Evolutionary conservation across 2,113 vertebrate genomes (phyloP), one percentile per base, ranked within the genome.

Genomic region (Gadus macrocephalus): DNA sequence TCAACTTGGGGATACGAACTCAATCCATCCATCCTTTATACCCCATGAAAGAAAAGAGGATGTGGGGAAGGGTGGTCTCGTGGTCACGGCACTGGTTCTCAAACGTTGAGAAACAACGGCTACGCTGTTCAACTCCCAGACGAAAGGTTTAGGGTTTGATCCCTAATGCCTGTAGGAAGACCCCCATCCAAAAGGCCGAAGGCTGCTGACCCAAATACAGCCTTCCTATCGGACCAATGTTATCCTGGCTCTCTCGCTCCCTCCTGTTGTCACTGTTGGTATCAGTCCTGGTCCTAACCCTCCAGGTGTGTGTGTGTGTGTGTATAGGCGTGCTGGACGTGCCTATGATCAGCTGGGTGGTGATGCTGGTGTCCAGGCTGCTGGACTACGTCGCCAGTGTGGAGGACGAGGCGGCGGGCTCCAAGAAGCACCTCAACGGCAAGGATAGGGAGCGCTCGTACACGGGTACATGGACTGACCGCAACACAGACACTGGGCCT

Each of bases 311-410:
- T 73, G 15, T 75, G 53, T 78, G 75, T 68, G 60, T 77, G 42
- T 49, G 20, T 53, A 4, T 67, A 96, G 97, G 97, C 25, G 95
- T 99, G 73, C 77, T 98, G 82, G 97, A 99, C 79, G 98, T 99
- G 82, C 97, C 97, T 28, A 98, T 99, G 96, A 95, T 99, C 87
- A 99, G 97, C 81, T 98, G 97, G 97, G 96, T 98, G 60, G 96
- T 99, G 76, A 99, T 99, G 97, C 85, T 98, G 85, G 94, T 99
- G 64, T 99, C 97, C 69, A 93, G 97, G 64, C 91, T 98, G 22
- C 77, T 99, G 80, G 96, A 98, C 89, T 99, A 97, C 15, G 97
- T 99, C 56, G 94, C 96, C 82, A 98, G 94, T 64, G 95, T 96
- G 64, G 97, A 99, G 91, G 97, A 99, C 75, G 97, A 99, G 89